Percentiles rank a stretch among this genome's conserved stretches.
Evolutionary conservation across 2,113 vertebrate species (phyloP).

Genomic region (human (Homo sapiens)): DNA sequence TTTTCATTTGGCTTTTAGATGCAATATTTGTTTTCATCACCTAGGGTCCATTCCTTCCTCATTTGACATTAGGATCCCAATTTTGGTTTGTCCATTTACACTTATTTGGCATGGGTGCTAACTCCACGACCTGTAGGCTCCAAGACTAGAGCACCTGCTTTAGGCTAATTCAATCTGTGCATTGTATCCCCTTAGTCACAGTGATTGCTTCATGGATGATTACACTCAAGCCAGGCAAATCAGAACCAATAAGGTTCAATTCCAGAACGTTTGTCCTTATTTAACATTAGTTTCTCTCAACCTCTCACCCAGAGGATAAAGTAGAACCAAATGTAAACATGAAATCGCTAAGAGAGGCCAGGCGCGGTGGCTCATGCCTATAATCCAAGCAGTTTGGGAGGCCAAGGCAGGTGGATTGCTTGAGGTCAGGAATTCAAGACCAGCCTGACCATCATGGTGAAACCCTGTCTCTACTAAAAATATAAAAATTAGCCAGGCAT

Average conservation of each 20-base stretch:
- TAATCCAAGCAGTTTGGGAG: no score
- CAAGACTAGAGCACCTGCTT: not conserved
- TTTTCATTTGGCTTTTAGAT: not conserved
- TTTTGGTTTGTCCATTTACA: not conserved
- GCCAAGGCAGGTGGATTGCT: no score
- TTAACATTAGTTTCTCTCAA: not conserved
- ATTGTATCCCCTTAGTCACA: not conserved
- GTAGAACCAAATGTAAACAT: not conserved
- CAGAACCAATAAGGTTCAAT: not conserved
- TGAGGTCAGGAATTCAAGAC: no score
- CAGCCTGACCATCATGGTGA: no score
- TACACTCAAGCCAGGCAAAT: not conserved
- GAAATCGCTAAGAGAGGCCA: no score
- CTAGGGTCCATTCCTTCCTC: not conserved
- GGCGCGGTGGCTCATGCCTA: accelerated
- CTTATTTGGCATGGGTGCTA: not conserved
- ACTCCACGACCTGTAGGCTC: not conserved
- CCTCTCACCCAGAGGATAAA: not conserved
- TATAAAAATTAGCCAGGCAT: no score
- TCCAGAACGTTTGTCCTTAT: not conserved
- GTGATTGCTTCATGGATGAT: not conserved
- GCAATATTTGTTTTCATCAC: not conserved
- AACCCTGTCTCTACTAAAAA: no score
- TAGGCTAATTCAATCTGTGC: not conserved
- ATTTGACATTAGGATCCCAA: not conserved